Conservation (phyloP, 2,888 invertebrate genomes). For the Eurytoma adleriae region DNA sequence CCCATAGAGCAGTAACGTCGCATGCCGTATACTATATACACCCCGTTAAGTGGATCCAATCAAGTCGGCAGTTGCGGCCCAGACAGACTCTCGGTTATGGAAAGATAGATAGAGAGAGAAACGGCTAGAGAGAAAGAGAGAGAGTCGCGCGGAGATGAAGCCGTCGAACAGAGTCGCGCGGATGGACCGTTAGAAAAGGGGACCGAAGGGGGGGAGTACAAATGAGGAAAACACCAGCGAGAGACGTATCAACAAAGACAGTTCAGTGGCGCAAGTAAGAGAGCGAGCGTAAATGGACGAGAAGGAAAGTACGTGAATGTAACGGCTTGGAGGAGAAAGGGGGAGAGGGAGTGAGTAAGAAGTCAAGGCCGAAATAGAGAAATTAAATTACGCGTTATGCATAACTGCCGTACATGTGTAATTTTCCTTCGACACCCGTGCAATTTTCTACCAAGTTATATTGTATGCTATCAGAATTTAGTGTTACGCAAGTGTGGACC, state of each 20-base stretch:
- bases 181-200: not conserved
- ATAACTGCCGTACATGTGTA: slow-evolving; percentile 28
- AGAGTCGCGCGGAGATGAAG: slow-evolving; percentile 1
- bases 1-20: slow-evolving; percentile 74
- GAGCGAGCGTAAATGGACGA: slow-evolving; percentile 35
- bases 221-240: slow-evolving; percentile 53
- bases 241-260: slow-evolving; percentile 49
- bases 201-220: slow-evolving; percentile 1
- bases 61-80: slow-evolving; percentile 70
- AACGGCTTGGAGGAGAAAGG: slow-evolving; percentile 7
- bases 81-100: slow-evolving; percentile 51
- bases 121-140: slow-evolving; percentile 13
- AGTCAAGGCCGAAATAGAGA: slow-evolving; percentile 38
- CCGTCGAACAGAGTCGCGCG: not conserved
- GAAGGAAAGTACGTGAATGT: slow-evolving; percentile 36
- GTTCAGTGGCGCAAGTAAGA: slow-evolving; percentile 9
- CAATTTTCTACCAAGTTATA: not conserved
- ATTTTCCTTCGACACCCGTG: not conserved
- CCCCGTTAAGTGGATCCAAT: slow-evolving; percentile 76
- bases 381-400: slow-evolving; percentile 56
- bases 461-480: too few relatives aligned
- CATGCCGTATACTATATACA: slow-evolving; percentile 63
- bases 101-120: slow-evolving; percentile 29
- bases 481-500: too few relatives aligned
- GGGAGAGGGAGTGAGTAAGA: slow-evolving; percentile 6